Evolutionary conservation across 2,888 invertebrate genomes (phyloP), one percentile per base, ranked within the genome.

Genomic region (Palloptera scutellata): DNA sequence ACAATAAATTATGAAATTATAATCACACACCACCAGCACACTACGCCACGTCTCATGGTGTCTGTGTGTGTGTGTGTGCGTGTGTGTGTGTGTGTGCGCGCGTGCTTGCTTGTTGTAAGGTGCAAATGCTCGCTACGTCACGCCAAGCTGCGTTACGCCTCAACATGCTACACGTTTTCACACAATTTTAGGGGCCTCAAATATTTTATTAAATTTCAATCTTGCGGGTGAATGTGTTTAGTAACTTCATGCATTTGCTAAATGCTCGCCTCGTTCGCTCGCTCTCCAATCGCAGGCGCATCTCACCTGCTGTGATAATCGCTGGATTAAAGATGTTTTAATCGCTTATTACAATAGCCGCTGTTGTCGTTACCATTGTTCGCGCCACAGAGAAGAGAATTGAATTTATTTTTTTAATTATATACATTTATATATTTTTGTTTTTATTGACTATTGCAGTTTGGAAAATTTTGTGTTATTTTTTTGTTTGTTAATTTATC

Each of bases 271-370:
- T 30, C n/a, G 30, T 6, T 30, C 30, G 30, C 30, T 30, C 30
- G 30, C 30, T 30, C 30, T 30, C 30, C 2, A 30, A 30, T 30
- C 30, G 30, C 54, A 17, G 67, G 62, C 63, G 62, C 69, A 66
- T 57, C 55, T 67, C 70, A 61, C 83, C 81, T 64, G 82, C 83
- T 84, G 84, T 70, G 84, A 76, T 83, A 84, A 83, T 82, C 75
- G 76, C 73, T 70, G 74, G 77, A 76, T 79, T 79, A 79, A 79
- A 81, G 75, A 79, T 81, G 77, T 78, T 78, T 81, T 81, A 77
- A 77, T 70, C 63, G 68, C 71, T 73, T 72, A 71, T 71, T 70
- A 70, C 61, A 60, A 30, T 30, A 66, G 63, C 67, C 69, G 57
- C 58, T 51, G 51, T 51, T 15, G 64, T 13, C 48, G 15, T 30